A percentile compares a stretch with the other conserved stretches of the same genome.
phyloP scores from a whole-genome alignment of 2,113 vertebrate species.

The Pelodiscus sinensis region DNA sequence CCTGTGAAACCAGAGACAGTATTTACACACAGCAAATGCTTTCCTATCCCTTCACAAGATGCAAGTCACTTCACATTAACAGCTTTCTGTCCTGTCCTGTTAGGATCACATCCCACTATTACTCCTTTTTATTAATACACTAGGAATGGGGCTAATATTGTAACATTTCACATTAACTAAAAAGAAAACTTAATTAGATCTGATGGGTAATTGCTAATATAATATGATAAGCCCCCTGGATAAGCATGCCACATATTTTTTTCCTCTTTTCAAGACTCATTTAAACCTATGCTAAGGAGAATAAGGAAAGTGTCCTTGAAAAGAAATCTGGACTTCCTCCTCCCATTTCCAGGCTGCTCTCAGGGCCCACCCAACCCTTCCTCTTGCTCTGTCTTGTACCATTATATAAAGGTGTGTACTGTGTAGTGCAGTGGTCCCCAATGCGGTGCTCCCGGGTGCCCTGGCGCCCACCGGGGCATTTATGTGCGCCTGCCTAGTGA shows the following conservation, averaged over 20 bases:
- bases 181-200: constrained; percentile 61
- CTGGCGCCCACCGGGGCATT: no score
- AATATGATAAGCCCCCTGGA: constrained; percentile 49
- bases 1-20: neutral
- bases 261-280: neutral
- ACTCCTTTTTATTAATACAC: neutral
- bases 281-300: neutral
- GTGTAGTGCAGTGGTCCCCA: no score
- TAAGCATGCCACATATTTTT: neutral
- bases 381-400: neutral
- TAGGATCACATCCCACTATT: constrained; percentile 39
- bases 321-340: neutral
- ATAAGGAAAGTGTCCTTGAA: constrained; percentile 10
- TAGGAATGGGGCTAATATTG: constrained; percentile 27
- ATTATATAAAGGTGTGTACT: neutral
- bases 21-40: neutral
- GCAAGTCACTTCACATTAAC: neutral
- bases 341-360: neutral
- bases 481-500: no score
- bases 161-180: constrained; percentile 37
- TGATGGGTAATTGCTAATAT: constrained; percentile 60
- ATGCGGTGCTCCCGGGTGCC: no score
- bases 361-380: neutral
- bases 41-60: neutral
- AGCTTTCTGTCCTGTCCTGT: constrained; percentile 39